Base-by-base conservation (phyloP, 2,797 vertebrate genomes). In the Graptemys geographica region DNA sequence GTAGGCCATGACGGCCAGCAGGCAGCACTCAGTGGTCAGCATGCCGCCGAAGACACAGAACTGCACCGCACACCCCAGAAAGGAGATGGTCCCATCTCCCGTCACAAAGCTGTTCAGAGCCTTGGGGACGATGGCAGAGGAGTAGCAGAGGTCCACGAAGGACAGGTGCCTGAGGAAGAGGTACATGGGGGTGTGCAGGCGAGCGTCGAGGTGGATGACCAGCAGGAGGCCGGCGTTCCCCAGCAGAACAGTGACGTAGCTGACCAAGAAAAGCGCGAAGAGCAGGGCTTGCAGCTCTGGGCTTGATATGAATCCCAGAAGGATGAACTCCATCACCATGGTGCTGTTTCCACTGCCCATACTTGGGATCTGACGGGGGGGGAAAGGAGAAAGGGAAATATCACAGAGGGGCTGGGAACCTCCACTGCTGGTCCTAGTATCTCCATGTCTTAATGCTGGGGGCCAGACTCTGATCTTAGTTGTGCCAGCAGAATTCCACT, bases 221-320 rank as follows among this genome's bases (percentile, higher is more conserved):
- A 69, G 65, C 18, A 69, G 86, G 9, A 96, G 88, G 52, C 93
- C 89, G 74, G 92, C 7, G 31, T 95, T 96, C 8, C 95, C 90
- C 8, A 88, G 13, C 7, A 93, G 1, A 1, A 88, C 86, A 47
- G 57, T 15, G 19, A 95, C 25, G 49, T 95, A 95, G 8, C 92
- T n/a, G 28, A 65, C 18, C 15, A 94, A 47, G 27, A 95, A 91
- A 1, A 94, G 6, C 27, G 31, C 21, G 3, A 95, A 89, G 10
- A 96, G 3, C 78, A 52, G 65, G n/a, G 65, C n/a, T 5, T 18
- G 65, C 18, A 37, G n/a, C 18, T 69, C n/a, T 5, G 18, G n/a
- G 19, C 16, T 37, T 33, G 65, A 37, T n/a, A 18, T 69, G 65
- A 95, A 12, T 15, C 80, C 92, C 72, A 93, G 31, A n/a, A 95